These are phyloP conservation scores for Anorthoa munda DNA, from an alignment of 2,888 invertebrate genomes.

Conservation along the genomic window DNA sequence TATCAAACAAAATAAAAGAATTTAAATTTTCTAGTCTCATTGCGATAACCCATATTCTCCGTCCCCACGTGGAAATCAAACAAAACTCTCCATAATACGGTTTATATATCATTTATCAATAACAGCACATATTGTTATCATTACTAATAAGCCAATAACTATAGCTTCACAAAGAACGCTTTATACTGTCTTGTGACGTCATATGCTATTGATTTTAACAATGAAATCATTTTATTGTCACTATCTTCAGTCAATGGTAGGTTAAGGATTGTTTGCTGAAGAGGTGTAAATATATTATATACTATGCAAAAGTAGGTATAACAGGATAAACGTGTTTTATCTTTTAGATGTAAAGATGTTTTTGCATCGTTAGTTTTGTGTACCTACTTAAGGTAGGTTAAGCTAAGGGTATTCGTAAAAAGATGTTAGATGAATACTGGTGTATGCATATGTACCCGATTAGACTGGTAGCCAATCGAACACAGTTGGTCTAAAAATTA, in stretches of 20 bases:
- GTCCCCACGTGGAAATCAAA: slow-evolving; percentile 37
- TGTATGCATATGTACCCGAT: no score
- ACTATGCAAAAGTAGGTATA: not conserved
- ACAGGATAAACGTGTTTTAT: not conserved
- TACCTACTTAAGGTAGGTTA: not conserved
- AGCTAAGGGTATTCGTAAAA: no score
- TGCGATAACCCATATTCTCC: not conserved
- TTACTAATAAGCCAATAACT: slow-evolving; percentile 59
- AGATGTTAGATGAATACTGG: no score
- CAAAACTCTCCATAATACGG: slow-evolving; percentile 36
- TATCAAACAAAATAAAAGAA: not conserved
- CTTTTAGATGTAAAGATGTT: not conserved
- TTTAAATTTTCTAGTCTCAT: no score
- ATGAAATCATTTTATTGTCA: slow-evolving; percentile 51
- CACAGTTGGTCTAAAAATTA: no score
- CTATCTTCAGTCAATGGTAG: slow-evolving; percentile 58
- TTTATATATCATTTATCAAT: slow-evolving; percentile 50
- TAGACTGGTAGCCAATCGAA: no score
- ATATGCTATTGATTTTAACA: slow-evolving; percentile 57
- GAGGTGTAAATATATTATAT: slow-evolving; percentile 27
- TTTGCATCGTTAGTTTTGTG: not conserved
- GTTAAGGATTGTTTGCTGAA: slow-evolving; percentile 43
- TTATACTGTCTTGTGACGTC: slow-evolving; percentile 23
- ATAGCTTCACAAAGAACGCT: slow-evolving; percentile 35
- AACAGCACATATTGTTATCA: slow-evolving; percentile 47